phyloP scores from a whole-genome alignment of 2,797 vertebrate species.

The Leuciscus waleckii region DNA sequence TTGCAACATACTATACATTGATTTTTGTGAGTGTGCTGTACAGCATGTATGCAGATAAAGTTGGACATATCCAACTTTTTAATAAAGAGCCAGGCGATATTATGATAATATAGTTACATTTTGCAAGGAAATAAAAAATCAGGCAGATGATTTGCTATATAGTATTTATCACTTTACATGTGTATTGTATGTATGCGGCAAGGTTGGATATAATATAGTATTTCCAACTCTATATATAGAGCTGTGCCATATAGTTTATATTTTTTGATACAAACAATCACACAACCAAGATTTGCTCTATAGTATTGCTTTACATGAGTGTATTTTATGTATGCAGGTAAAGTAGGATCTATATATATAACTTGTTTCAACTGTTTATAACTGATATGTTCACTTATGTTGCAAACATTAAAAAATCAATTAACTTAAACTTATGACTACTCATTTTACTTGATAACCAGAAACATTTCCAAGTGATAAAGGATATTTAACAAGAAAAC shows the following conservation, averaged over 20 bases:
- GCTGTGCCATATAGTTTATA: not conserved
- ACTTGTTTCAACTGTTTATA: not conserved
- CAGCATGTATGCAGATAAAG: not conserved
- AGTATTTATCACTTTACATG: not conserved
- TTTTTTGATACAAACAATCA: not conserved
- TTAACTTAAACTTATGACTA: not conserved
- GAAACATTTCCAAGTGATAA: not conserved
- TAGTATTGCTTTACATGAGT: not conserved
- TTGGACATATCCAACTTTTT: not conserved
- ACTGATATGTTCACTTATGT: not conserved
- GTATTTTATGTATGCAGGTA: too few species aligned
- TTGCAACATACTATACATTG: not conserved
- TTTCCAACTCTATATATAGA: not conserved
- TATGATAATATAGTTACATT: not conserved
- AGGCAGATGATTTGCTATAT: not conserved
- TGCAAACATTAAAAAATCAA: not conserved
- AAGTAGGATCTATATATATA: not conserved
- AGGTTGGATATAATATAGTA: not conserved
- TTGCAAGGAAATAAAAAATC: not conserved
- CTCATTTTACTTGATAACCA: not conserved
- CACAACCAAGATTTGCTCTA: not conserved
- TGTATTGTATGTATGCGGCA: not conserved
- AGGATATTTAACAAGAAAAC: not conserved
- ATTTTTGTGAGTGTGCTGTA: not conserved
- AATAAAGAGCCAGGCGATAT: not conserved